Evolutionary conservation across 2,113 vertebrate genomes (phyloP), one percentile per base, ranked within the genome.

Genomic region (Apus apus): DNA sequence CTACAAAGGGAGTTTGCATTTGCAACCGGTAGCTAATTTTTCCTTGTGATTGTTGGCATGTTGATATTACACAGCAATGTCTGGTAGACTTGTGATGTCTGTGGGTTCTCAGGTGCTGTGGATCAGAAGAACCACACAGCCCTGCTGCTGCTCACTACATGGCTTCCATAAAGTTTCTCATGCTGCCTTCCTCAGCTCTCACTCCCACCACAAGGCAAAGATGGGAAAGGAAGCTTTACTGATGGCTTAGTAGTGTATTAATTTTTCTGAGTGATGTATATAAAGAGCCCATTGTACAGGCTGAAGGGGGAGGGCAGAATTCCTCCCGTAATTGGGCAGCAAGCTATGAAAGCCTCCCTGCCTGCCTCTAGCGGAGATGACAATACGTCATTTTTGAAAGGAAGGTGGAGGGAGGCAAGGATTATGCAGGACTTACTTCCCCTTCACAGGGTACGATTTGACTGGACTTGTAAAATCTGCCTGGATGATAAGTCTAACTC

Each of bases 221-320:
- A 89, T 85, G 81, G 84, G 89, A 75, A 76, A 80, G 80, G 88
- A 85, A 79, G 68, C 64, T 86, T 88, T 85, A 36, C 64, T 53
- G 67, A 50, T 79, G 88, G 87, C 89, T 97, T 94, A 97, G 76
- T 51, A 57, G 64, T 92, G 88, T 95, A 46, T 97, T 97, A 87
- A 85, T 97, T 97, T 97, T 94, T 93, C 48, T 87, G 96, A 96
- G 94, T 85, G 92, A 98, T 96, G 97, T 97, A 97, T 94, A 98
- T 97, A 98, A 97, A 97, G 92, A 96, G 54, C 51, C 87, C 85
- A 93, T 98, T 98, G 96, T 98, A 88, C 43, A 54, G 78, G 62
- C 66, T 60, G 68, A 58, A 90, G 79, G 75, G 71, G 91, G 91
- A 93, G 93, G 77, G 90, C 74, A 90, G 48, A 87, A 90, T 88